phyloP scores from a whole-genome alignment of 1,140 invertebrate genomes.

The Sinella curviseta region DNA sequence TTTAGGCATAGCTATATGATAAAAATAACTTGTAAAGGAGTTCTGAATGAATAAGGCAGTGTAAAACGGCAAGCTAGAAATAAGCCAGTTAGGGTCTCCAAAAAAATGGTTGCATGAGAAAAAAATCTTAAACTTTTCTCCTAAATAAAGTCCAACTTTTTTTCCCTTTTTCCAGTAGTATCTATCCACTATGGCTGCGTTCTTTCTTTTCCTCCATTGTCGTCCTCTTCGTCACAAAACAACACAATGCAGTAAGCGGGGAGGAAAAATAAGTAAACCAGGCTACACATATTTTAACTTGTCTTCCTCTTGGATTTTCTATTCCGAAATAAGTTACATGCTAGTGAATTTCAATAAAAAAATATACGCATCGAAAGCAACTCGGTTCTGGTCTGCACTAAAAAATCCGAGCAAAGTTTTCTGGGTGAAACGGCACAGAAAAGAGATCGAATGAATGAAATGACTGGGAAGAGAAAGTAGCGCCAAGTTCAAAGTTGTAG shows the following conservation, averaged over 20 bases:
- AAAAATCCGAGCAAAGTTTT: background rate
- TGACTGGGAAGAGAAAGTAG: background rate
- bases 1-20: too few species aligned
- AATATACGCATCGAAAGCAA: background rate
- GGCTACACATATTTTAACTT: background rate
- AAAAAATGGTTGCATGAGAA: background rate
- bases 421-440: background rate
- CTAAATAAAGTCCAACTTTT: background rate
- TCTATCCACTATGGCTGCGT: background rate
- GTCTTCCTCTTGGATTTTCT: background rate
- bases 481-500: slow-evolving; percentile 10
- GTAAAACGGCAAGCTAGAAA: background rate
- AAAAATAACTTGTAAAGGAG: too few species aligned
- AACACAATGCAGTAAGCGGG: background rate
- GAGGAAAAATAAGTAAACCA: background rate
- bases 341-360: background rate
- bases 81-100: background rate
- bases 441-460: background rate
- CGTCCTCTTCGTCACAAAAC: background rate
- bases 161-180: background rate
- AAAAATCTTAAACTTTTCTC: background rate
- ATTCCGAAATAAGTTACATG: too few species aligned
- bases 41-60: too few species aligned
- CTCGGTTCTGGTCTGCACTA: background rate
- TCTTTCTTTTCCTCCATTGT: background rate